Evolutionary conservation across 2,113 vertebrate genomes (phyloP).

Genomic region (Pholis gunnellus): DNA sequence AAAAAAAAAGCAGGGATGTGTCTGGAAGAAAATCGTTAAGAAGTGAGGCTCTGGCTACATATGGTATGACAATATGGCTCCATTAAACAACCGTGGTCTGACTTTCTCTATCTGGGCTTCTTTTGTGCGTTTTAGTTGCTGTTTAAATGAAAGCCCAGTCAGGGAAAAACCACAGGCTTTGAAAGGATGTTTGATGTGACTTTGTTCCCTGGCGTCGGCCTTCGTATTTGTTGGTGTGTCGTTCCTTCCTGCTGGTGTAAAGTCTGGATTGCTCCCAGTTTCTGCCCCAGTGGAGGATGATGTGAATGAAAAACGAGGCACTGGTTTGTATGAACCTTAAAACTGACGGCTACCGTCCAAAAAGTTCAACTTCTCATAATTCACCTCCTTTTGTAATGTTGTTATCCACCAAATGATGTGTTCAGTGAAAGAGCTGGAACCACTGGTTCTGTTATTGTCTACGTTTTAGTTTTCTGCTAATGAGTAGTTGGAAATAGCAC

Average conservation of each 20-base stretch:
- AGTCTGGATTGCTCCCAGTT: conserved; percentile 10
- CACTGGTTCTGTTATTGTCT: neutral
- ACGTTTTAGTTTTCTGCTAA: neutral
- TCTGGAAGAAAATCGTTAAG: conserved; percentile 13
- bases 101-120: neutral
- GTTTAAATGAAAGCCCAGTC: conserved; percentile 11
- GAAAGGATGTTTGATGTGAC: neutral
- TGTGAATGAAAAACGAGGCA: neutral
- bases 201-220: neutral
- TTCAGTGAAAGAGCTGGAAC: neutral
- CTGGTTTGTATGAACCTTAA: conserved; percentile 10
- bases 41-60: neutral
- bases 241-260: neutral
- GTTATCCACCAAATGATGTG: neutral
- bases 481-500: neutral
- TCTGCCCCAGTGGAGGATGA: neutral
- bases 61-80: neutral
- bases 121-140: conserved; percentile 5
- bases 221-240: neutral
- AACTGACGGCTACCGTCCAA: neutral
- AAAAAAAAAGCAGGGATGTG: neutral
- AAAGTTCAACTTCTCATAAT: neutral
- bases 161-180: neutral
- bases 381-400: neutral
- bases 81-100: neutral